phyloP scores from a whole-genome alignment of 1,140 invertebrate species.

The Drepana arcuata region DNA sequence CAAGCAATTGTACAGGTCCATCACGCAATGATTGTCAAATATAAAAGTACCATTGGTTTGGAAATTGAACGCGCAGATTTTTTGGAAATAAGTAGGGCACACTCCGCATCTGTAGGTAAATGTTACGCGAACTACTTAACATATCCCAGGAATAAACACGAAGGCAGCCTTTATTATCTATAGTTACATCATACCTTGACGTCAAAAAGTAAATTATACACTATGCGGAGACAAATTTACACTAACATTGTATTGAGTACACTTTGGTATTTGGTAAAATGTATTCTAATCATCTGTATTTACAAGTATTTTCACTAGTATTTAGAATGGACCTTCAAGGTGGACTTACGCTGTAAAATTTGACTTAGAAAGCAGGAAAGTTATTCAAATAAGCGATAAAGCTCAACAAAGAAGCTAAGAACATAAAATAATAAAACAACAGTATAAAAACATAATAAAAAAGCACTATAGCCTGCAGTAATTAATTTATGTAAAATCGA shows the following conservation, averaged over 20 bases:
- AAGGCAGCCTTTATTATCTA: too few relatives aligned
- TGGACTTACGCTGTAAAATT: background rate
- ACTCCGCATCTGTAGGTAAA: slow-evolving; percentile 52
- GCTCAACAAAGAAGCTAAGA: background rate
- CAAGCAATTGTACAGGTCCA: slow-evolving; percentile 57
- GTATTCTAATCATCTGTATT: too few relatives aligned
- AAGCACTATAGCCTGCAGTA: background rate
- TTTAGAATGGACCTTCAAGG: background rate
- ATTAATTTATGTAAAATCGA: background rate
- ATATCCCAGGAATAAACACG: too few relatives aligned
- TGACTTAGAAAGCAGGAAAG: too few relatives aligned
- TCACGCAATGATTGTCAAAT: slow-evolving; percentile 57
- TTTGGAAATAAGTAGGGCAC: slow-evolving; percentile 54
- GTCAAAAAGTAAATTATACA: too few relatives aligned
- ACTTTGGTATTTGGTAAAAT: too few relatives aligned
- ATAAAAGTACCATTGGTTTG: slow-evolving; percentile 38
- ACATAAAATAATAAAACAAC: background rate
- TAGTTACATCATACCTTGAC: too few relatives aligned
- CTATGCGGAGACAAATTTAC: too few relatives aligned
- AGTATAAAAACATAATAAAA: background rate
- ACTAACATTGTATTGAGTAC: too few relatives aligned
- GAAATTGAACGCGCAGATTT: slow-evolving; percentile 49
- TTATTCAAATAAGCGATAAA: too few relatives aligned
- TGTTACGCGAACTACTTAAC: too few relatives aligned
- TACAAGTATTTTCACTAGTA: too few relatives aligned